A percentile compares a stretch with the other conserved stretches of the same genome.
These are phyloP conservation scores for Spodoptera frugiperda DNA, from an alignment of 1,140 invertebrate genomes.

Conservation along the genomic window DNA sequence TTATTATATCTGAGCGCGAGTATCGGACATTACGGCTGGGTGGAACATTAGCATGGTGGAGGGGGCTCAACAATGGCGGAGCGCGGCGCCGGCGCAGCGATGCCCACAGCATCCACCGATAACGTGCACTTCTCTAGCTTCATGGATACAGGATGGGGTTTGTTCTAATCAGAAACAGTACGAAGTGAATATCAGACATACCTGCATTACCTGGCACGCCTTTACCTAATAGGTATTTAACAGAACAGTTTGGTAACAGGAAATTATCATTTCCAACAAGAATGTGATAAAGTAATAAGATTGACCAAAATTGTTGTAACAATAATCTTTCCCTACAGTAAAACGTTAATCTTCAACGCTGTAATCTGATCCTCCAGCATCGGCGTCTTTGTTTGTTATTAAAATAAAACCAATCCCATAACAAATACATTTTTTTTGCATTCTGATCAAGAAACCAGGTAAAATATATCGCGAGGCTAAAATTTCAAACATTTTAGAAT, in stretches of 20 bases:
- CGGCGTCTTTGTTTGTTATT: no score
- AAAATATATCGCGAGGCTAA: background rate
- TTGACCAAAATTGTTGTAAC: no score
- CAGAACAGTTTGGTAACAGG: no score
- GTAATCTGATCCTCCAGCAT: no score
- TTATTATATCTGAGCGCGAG: slow-evolving; percentile 44
- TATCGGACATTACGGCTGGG: slow-evolving; percentile 52
- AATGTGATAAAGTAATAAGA: no score
- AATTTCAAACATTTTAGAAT: slow-evolving; percentile 8
- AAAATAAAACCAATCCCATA: no score
- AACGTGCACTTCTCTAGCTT: slow-evolving; percentile 54
- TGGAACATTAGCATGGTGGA: slow-evolving; percentile 56
- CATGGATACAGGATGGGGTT: slow-evolving; percentile 32
- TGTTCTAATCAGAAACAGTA: slow-evolving; percentile 4
- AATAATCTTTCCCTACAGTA: no score
- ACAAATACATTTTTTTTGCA: background rate
- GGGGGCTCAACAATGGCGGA: slow-evolving; percentile 63
- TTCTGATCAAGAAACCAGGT: background rate
- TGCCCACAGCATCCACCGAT: slow-evolving; percentile 62
- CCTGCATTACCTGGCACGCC: no score
- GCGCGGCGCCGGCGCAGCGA: slow-evolving; percentile 61
- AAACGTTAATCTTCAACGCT: no score
- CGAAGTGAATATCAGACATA: no score
- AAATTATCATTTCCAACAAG: no score
- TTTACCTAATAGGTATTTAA: no score